Percentiles rank a stretch among this genome's conserved stretches.
These are phyloP conservation scores for Diachasmimorpha longicaudata DNA, from an alignment of 1,140 invertebrate genomes.

Conservation along the genomic window DNA sequence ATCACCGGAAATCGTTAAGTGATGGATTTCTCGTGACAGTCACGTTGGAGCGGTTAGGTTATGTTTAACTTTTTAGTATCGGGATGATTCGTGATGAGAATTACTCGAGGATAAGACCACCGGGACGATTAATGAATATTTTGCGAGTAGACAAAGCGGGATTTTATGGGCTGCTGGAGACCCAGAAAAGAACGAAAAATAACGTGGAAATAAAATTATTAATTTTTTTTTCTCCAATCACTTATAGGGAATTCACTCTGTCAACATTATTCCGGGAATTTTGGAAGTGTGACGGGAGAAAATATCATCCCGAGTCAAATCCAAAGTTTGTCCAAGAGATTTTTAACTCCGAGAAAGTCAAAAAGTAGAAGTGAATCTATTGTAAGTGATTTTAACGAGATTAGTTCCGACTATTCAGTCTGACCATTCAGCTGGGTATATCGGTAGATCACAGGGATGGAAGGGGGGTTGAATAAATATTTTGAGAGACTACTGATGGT, in stretches of 20 bases:
- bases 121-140: slow-evolving; percentile 25
- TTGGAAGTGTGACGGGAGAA: too few species aligned
- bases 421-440: slow-evolving; percentile 28
- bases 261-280: too few species aligned
- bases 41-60: slow-evolving; percentile 51
- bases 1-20: slow-evolving; percentile 27
- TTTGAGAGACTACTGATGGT: slow-evolving; percentile 46
- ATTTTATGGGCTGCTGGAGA: too few species aligned
- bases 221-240: too few species aligned
- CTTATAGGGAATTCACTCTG: too few species aligned
- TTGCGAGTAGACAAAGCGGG: too few species aligned
- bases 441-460: slow-evolving; percentile 15
- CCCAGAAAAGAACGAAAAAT: too few species aligned
- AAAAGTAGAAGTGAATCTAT: slow-evolving; percentile 27
- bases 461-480: slow-evolving; percentile 49
- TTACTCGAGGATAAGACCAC: slow-evolving; percentile 35
- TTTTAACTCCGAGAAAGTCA: slow-evolving; percentile 39
- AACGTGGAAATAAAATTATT: too few species aligned
- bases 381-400: slow-evolving; percentile 43
- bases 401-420: slow-evolving; percentile 38
- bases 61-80: slow-evolving; percentile 53
- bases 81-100: slow-evolving; percentile 51
- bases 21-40: slow-evolving; percentile 41
- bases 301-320: background rate
- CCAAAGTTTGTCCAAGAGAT: slow-evolving; percentile 2